These are phyloP conservation scores for Bombus difficillimus DNA, from an alignment of 1,140 invertebrate genomes.

Conservation along the genomic window DNA sequence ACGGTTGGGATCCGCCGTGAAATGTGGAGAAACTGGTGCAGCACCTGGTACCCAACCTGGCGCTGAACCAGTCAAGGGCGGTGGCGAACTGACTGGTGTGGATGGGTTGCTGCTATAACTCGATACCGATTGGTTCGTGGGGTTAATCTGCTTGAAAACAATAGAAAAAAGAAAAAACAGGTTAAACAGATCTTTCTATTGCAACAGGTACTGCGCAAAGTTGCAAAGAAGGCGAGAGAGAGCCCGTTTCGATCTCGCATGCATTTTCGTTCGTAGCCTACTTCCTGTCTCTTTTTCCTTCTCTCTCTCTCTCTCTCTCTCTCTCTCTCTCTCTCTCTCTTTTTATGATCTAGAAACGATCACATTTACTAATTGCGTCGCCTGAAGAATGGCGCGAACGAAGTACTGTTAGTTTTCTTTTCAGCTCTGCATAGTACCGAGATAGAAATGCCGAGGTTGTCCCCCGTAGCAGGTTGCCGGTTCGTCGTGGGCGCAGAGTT, in stretches of 20 bases:
- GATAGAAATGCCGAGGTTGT: slow-evolving; percentile 86
- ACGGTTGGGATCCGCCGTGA: slow-evolving; percentile 81
- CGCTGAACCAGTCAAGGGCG: slow-evolving; percentile 87
- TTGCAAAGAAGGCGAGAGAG: too few species aligned
- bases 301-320: too few species aligned
- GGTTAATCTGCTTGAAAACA: slow-evolving; percentile 88
- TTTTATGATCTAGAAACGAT: too few species aligned
- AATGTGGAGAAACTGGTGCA: slow-evolving; percentile 83
- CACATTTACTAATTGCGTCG: too few species aligned
- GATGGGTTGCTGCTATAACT: slow-evolving; percentile 96
- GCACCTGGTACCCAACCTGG: slow-evolving; percentile 84
- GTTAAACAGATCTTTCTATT: not conserved
- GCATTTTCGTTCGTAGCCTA: too few species aligned
- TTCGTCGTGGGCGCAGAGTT: slow-evolving; percentile 82
- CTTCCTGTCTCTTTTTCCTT: too few species aligned
- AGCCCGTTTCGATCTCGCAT: not conserved
- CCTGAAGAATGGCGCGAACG: too few species aligned
- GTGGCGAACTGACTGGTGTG: slow-evolving; percentile 93
- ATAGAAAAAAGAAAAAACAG: not conserved
- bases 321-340: too few species aligned
- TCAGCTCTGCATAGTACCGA: too few species aligned
- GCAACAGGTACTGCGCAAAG: too few species aligned
- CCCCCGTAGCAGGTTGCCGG: slow-evolving; percentile 84
- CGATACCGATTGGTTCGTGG: slow-evolving; percentile 92
- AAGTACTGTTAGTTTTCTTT: too few species aligned